Evolutionary conservation across 2,797 vertebrate genomes (phyloP).

Genomic region (Ciconia nigra): DNA sequence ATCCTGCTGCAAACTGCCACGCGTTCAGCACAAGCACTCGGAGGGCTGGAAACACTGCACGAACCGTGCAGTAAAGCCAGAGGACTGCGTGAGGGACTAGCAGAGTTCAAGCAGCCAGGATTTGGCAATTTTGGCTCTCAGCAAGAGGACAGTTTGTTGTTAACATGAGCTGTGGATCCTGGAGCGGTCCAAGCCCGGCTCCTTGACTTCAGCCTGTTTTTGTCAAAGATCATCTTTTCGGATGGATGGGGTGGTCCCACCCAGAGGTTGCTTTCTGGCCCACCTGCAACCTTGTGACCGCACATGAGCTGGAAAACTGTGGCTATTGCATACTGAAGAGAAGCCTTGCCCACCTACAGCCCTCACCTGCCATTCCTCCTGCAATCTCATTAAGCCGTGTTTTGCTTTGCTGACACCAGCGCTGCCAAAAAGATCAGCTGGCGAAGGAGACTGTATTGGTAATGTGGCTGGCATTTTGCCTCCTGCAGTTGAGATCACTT

Average conservation of each 20-base stretch:
- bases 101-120: neutral
- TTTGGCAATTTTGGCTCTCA: neutral
- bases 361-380: neutral
- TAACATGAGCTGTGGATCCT: neutral
- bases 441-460: neutral
- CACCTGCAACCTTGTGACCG: neutral
- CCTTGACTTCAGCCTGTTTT: neutral
- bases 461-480: slow-evolving; percentile 32
- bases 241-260: neutral
- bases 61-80: neutral
- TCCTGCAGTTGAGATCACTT: slow-evolving; percentile 39
- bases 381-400: neutral
- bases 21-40: neutral
- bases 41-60: neutral
- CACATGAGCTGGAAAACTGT: neutral
- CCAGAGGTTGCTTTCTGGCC: neutral
- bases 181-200: neutral
- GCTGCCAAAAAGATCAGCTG: slow-evolving; percentile 31
- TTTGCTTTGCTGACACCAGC: slow-evolving; percentile 2
- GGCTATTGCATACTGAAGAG: neutral
- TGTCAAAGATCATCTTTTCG: neutral
- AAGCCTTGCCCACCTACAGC: neutral
- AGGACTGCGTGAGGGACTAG: neutral
- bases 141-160: neutral
- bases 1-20: neutral